Evolutionary conservation across 2,888 invertebrate genomes (phyloP).

Genomic region (Lasioglossum calceatum): DNA sequence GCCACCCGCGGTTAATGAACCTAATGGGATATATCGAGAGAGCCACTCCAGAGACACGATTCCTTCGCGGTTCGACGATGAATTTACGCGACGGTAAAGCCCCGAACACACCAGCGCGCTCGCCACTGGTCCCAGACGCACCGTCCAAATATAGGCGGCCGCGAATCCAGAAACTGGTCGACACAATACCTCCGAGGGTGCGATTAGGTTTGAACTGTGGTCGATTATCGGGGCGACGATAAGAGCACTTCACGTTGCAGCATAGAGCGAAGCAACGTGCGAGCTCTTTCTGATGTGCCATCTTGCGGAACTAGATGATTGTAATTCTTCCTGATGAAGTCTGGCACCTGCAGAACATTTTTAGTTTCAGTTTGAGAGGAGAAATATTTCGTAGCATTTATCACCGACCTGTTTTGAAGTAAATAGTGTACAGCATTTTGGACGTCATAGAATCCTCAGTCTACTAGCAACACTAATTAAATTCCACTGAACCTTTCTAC

Average conservation of each 20-base stretch:
- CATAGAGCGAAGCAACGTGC: neutral
- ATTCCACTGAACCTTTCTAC: neutral
- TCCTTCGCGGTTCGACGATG: conserved; percentile 42
- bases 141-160: conserved; percentile 57
- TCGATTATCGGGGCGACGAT: neutral
- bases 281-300: neutral
- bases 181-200: neutral
- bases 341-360: too few species aligned
- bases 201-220: neutral
- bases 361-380: too few species aligned
- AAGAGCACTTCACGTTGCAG: neutral
- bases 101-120: conserved; percentile 20
- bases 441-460: neutral
- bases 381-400: too few species aligned
- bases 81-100: conserved; percentile 47
- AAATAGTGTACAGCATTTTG: neutral
- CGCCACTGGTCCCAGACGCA: conserved; percentile 24
- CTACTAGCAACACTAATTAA: neutral
- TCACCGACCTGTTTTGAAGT: too few species aligned
- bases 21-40: conserved; percentile 50
- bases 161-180: conserved; percentile 58
- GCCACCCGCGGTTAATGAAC: conserved; percentile 65
- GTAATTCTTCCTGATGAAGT: too few species aligned
- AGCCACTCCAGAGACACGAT: conserved; percentile 40
- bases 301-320: neutral